A percentile compares a stretch with the other conserved stretches of the same genome.
These are phyloP conservation scores for Aphyosemion australe DNA, from an alignment of 2,113 vertebrate species.

Conservation along the genomic window DNA sequence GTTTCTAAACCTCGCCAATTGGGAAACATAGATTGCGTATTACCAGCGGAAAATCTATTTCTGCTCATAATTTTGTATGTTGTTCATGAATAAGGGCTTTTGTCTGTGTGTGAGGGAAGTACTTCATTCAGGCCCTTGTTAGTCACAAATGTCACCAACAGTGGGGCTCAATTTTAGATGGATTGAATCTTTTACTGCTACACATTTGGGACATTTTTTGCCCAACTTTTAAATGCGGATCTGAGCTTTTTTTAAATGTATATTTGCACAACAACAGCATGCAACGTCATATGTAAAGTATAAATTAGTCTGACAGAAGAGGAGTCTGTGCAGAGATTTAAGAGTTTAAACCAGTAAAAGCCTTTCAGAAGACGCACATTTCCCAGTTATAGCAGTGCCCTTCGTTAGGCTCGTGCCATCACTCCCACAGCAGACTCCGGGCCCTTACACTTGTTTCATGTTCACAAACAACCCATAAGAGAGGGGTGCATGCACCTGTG, in stretches of 20 bases:
- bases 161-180: conserved; percentile 15
- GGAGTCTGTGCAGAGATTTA: no score
- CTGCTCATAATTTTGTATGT: conserved; percentile 49
- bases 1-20: conserved; percentile 79
- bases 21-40: conserved; percentile 54
- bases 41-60: conserved; percentile 38
- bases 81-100: conserved; percentile 49
- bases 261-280: conserved; percentile 51
- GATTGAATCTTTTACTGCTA: conserved; percentile 34
- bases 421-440: conserved; percentile 27
- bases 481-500: conserved; percentile 61
- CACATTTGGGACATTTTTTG: conserved; percentile 10
- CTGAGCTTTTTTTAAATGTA: conserved; percentile 37
- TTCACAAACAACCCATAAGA: conserved; percentile 45
- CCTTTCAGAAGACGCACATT: no score
- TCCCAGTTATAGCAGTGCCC: conserved; percentile 11
- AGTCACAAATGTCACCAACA: conserved; percentile 54
- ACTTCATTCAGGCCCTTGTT: conserved; percentile 53
- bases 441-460: conserved; percentile 48
- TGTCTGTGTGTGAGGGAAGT: conserved; percentile 34
- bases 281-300: not conserved
- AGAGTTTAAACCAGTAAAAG: no score
- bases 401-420: conserved; percentile 49
- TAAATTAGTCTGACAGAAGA: not conserved
- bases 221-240: conserved; percentile 27